A percentile compares a stretch with the other conserved stretches of the same genome.
Evolutionary conservation across 2,888 invertebrate genomes (phyloP).

Genomic region (Caenorhabditis afra): DNA sequence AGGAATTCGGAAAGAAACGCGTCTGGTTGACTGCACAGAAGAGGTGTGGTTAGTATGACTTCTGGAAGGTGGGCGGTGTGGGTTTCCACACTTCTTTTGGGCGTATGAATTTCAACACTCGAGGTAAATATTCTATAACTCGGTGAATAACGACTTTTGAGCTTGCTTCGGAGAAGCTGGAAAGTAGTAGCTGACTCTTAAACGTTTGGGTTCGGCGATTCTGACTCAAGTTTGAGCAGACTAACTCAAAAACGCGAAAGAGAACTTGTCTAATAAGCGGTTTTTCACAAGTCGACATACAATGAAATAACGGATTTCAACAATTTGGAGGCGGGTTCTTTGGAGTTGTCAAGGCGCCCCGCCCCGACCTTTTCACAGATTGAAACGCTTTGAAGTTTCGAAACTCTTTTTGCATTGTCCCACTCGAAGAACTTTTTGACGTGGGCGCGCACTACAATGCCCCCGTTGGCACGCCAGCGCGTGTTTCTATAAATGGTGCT

Average conservation of each 20-base stretch:
- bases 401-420: not conserved
- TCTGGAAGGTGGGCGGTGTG: conserved; percentile 22
- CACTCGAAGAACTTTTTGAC: conserved; percentile 1
- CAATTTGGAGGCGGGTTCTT: no score
- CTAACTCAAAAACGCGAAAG: no score
- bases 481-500: conserved; percentile 41
- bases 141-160: not conserved
- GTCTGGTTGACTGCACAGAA: conserved; percentile 51
- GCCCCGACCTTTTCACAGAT: conserved; percentile 4
- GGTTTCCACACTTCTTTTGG: conserved; percentile 1
- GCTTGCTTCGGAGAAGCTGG: not conserved
- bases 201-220: no score
- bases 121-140: conserved; percentile 24
- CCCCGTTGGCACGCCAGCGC: no score
- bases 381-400: conserved; percentile 1
- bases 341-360: no score
- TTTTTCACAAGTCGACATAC: no score
- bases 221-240: no score
- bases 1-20: not conserved
- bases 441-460: not conserved
- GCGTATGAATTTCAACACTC: conserved; percentile 14
- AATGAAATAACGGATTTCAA: no score
- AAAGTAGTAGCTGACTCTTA: no score
- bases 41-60: conserved; percentile 4
- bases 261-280: no score